phyloP scores from a whole-genome alignment of 1,140 invertebrate genomes.

The Eriosoma lanigerum region DNA sequence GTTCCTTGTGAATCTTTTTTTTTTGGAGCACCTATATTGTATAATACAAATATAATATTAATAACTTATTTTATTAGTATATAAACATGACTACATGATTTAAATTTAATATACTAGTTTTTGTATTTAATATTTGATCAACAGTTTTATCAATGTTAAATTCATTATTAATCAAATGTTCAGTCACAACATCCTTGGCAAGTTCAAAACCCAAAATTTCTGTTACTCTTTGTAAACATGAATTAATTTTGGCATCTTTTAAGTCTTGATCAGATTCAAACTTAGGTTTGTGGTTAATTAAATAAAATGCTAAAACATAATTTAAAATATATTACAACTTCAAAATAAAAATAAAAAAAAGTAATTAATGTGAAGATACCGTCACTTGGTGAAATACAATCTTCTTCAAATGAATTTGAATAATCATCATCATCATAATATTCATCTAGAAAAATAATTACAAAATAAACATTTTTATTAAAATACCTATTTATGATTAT shows the following conservation, averaged over 20 bases:
- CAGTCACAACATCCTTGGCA: slow-evolving; percentile 35
- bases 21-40: slow-evolving; percentile 6
- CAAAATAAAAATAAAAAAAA: neutral
- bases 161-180: slow-evolving; percentile 39
- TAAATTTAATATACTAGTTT: slow-evolving; percentile 39
- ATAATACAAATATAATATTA: slow-evolving; percentile 15
- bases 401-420: slow-evolving; percentile 89
- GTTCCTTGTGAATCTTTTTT: neutral
- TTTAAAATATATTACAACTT: neutral
- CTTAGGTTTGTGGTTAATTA: slow-evolving; percentile 38
- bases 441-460: slow-evolving; percentile 65
- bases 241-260: slow-evolving; percentile 30
- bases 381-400: slow-evolving; percentile 85
- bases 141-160: slow-evolving; percentile 45
- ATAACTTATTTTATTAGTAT: neutral
- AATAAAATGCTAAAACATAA: slow-evolving; percentile 35
- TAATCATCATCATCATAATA: slow-evolving; percentile 90
- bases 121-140: slow-evolving; percentile 43
- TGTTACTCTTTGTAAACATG: slow-evolving; percentile 27
- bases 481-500: too few relatives aligned
- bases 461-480: too few relatives aligned
- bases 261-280: slow-evolving; percentile 41
- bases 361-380: slow-evolving; percentile 56
- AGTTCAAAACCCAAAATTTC: slow-evolving; percentile 44
- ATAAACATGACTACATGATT: slow-evolving; percentile 4